phyloP scores from a whole-genome alignment of 1,140 invertebrate species.

The Eumaeus atala region DNA sequence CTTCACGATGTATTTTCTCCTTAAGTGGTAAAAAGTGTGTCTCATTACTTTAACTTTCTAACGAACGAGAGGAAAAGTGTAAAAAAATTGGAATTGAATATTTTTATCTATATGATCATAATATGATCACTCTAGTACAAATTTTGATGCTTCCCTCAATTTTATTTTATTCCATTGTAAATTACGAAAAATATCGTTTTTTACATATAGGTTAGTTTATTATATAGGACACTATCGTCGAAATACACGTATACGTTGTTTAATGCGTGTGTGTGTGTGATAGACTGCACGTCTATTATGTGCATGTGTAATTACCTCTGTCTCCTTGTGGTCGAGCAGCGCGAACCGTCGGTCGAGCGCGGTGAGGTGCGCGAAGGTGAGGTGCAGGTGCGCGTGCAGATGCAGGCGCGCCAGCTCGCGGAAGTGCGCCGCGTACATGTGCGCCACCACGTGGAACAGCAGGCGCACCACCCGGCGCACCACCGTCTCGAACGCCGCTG shows the following conservation, averaged over 20 bases:
- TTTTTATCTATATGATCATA: too few species aligned
- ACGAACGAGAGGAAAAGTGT: too few species aligned
- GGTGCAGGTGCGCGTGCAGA: slow-evolving; percentile 95
- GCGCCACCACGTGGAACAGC: slow-evolving; percentile 97
- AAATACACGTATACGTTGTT: background rate
- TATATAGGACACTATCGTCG: too few species aligned
- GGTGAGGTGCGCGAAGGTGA: slow-evolving; percentile 96
- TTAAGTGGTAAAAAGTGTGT: too few species aligned
- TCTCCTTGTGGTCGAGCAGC: slow-evolving; percentile 95
- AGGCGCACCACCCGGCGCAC: slow-evolving; percentile 96
- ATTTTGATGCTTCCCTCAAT: too few species aligned
- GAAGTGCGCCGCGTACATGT: slow-evolving; percentile 98
- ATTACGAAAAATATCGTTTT: too few species aligned
- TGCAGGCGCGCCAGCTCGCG: slow-evolving; percentile 93
- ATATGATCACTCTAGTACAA: too few species aligned
- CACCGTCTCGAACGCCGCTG: slow-evolving; percentile 93
- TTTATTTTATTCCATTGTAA: too few species aligned
- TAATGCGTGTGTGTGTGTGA: background rate
- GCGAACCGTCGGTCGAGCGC: slow-evolving; percentile 90
- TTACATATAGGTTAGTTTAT: too few species aligned
- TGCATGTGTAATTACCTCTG: slow-evolving; percentile 82
- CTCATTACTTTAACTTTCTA: too few species aligned
- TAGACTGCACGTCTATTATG: background rate
- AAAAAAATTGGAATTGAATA: too few species aligned
- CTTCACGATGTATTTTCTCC: too few species aligned